Percentiles rank a stretch among this genome's conserved stretches.
Evolutionary conservation across 2,113 vertebrate species (phyloP).

Genomic region (Colaptes auratus): DNA sequence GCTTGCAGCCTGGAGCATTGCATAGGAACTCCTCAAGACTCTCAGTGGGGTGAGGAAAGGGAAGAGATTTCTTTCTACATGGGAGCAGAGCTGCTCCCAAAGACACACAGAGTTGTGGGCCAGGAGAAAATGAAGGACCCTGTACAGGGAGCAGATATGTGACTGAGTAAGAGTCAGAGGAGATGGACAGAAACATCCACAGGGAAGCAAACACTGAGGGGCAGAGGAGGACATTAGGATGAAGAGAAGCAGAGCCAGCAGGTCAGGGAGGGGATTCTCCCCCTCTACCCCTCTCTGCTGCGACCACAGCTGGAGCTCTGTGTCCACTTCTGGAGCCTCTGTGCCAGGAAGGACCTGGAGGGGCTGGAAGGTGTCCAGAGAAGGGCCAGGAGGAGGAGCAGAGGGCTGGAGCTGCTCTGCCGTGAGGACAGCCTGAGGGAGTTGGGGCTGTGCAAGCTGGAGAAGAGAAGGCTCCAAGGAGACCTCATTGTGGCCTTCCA

Average conservation of each 20-base stretch:
- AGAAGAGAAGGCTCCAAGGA: too few relatives aligned
- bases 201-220: not conserved
- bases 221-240: not conserved
- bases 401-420: too few relatives aligned
- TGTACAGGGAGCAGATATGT: rapidly evolving
- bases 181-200: not conserved
- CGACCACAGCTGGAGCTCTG: too few relatives aligned
- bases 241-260: not conserved
- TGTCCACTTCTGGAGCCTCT: too few relatives aligned
- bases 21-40: not conserved
- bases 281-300: too few relatives aligned
- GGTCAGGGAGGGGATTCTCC: too few relatives aligned
- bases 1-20: not conserved
- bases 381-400: too few relatives aligned
- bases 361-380: too few relatives aligned
- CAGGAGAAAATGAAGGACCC: not conserved
- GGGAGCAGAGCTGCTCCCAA: not conserved
- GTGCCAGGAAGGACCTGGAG: too few relatives aligned
- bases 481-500: too few relatives aligned
- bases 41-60: not conserved
- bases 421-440: too few relatives aligned
- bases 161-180: not conserved
- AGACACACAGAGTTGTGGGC: not conserved
- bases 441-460: too few relatives aligned
- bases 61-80: not conserved